A percentile compares a stretch with the other conserved stretches of the same genome.
Evolutionary conservation across 1,140 invertebrate genomes (phyloP).

Genomic region (Rhyzopertha dominica): DNA sequence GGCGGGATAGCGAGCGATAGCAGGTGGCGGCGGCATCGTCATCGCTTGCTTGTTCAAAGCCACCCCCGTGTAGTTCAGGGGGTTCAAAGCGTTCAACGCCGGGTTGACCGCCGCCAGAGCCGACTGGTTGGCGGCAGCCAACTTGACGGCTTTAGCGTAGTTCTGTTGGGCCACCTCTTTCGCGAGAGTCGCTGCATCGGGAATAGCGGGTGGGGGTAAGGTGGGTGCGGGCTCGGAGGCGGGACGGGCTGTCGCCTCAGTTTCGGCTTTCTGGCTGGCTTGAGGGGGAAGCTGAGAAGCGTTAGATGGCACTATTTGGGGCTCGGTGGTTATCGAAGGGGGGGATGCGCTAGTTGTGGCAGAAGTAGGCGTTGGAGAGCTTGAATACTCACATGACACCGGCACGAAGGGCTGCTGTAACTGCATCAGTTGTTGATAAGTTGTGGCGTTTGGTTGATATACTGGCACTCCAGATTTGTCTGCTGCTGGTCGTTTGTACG

Average conservation of each 20-base stretch:
- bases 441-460: constrained; percentile 85
- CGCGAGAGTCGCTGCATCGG: constrained; percentile 59
- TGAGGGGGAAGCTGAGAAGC: constrained; percentile 2
- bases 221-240: constrained; percentile 13
- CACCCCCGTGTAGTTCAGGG: constrained; percentile 73
- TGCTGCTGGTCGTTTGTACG: constrained; percentile 88
- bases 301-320: constrained; percentile 8
- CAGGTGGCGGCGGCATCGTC: constrained; percentile 37
- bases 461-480: constrained; percentile 94
- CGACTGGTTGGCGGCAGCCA: constrained; percentile 52
- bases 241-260: constrained; percentile 8
- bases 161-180: constrained; percentile 75
- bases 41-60: constrained; percentile 61
- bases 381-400: constrained; percentile 88
- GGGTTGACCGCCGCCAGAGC: constrained; percentile 35
- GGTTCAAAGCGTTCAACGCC: constrained; percentile 48
- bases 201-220: constrained; percentile 23
- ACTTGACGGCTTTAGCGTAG: constrained; percentile 63
- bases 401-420: constrained; percentile 88
- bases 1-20: constrained; percentile 28
- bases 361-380: constrained; percentile 51
- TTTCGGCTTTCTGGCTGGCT: constrained; percentile 8
- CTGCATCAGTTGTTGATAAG: constrained; percentile 94
- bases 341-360: constrained; percentile 37
- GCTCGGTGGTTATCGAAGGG: constrained; percentile 21